Percentiles rank a stretch among this genome's conserved stretches.
phyloP scores from a whole-genome alignment of 2,113 vertebrate species.

The Shinisaurus crocodilurus region DNA sequence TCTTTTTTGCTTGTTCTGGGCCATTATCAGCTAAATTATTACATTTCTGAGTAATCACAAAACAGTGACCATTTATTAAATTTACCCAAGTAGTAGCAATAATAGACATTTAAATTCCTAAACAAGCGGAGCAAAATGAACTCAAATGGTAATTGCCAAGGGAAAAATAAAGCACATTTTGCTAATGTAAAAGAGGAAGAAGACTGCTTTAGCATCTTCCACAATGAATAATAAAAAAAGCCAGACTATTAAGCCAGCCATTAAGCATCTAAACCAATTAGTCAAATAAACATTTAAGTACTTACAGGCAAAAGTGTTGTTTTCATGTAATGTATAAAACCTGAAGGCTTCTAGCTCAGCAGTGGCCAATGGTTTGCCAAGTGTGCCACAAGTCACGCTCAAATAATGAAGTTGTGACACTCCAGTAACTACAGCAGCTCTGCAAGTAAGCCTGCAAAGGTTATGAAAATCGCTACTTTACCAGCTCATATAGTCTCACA shows the following conservation, averaged over 20 bases:
- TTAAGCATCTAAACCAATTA: constrained; percentile 9
- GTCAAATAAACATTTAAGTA: neutral
- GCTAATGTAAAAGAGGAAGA: neutral
- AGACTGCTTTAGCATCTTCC: neutral
- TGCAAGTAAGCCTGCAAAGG: neutral
- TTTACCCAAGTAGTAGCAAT: constrained; percentile 3
- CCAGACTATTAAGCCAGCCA: neutral
- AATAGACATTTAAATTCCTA: constrained; percentile 12
- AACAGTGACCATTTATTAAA: constrained; percentile 22
- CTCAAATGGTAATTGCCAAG: neutral
- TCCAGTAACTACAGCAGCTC: neutral
- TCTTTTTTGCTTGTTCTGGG: constrained; percentile 24
- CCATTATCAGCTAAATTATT: constrained; percentile 32
- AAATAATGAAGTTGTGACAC: neutral
- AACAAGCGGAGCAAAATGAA: constrained; percentile 3
- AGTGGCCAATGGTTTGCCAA: neutral
- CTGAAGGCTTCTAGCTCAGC: neutral
- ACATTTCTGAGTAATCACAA: constrained; percentile 14
- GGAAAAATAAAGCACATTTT: neutral
- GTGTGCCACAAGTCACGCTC: neutral
- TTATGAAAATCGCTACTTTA: neutral
- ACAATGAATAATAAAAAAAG: constrained; percentile 19
- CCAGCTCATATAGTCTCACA: too few species aligned
- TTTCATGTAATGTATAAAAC: fast-evolving
- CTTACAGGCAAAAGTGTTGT: neutral